Conservation (phyloP, 2,888 invertebrate species). For the Trichogramma dendrolimi region DNA sequence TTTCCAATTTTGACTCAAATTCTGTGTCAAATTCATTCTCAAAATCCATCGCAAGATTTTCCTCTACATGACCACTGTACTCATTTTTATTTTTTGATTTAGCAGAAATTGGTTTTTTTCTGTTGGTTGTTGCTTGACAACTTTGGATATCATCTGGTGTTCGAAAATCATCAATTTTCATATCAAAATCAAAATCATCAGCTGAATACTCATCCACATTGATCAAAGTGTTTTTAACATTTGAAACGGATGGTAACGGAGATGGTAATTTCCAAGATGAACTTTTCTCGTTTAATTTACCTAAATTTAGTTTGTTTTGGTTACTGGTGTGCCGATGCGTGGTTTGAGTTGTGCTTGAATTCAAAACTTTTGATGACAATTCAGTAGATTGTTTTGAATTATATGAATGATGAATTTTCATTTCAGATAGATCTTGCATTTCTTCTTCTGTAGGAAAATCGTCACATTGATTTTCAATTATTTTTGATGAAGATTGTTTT, state of each 20-base stretch:
- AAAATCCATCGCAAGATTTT: constrained; percentile 6
- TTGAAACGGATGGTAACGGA: not conserved
- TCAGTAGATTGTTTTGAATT: not conserved
- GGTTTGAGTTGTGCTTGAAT: not conserved
- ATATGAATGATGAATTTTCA: not conserved
- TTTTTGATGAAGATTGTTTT: constrained; percentile 2
- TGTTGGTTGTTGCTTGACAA: not conserved
- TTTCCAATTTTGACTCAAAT: constrained; percentile 7
- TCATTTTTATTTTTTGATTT: not conserved
- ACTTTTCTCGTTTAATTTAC: not conserved
- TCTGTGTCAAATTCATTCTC: constrained; percentile 15
- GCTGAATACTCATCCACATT: constrained; percentile 12
- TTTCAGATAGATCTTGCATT: constrained; percentile 15
- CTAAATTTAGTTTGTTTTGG: not conserved
- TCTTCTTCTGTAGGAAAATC: constrained; percentile 24
- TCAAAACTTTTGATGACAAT: not conserved
- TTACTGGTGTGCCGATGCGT: not conserved
- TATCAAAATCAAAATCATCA: constrained; percentile 23
- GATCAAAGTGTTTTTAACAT: constrained; percentile 1
- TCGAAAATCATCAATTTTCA: constrained; percentile 18
- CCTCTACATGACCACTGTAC: not conserved
- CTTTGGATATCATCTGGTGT: constrained; percentile 2
- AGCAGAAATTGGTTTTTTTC: not conserved
- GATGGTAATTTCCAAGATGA: constrained; percentile 2
- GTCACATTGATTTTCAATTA: not conserved